Evolutionary conservation across 2,888 invertebrate species (phyloP), one percentile per base, ranked within the genome.

Genomic region (Drosophila pegasa): DNA sequence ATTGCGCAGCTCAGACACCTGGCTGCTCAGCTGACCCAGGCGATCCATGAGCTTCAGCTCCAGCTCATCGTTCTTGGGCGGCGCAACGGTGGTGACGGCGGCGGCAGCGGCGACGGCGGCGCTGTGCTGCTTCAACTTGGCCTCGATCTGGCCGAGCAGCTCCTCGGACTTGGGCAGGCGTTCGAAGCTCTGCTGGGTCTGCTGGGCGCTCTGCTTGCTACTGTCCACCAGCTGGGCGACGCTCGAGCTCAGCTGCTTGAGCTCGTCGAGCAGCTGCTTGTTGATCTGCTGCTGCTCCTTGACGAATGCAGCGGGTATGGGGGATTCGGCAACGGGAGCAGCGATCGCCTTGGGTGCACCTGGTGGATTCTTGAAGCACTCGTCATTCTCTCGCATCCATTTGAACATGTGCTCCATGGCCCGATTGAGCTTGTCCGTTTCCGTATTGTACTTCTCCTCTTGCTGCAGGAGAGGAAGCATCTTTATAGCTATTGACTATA

Each of bases 41-140:
- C 92, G 92, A 37, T 91, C 90, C n/a, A 92, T 78, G 0, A 93
- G 90, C 75, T 93, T 92, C 47, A 90, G 90, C 74, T 93, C 93
- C 10, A 93, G 91, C 43, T 93, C 92, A 14, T 92, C 87, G 37
- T 93, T 91, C 60, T 91, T 92, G 25, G 80, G 72, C 10, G 91
- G 90, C 14, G 87, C 68, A 3, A 77, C 59, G 0, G 90, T 77
- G 16, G 90, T 83, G 1, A 81, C 75, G 3, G 84, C 78, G 2
- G 89, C 68, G 0, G 81, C 66, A 40, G 88, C 75, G 6, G 84
- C 78, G 3, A 88, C 64, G 0, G 81, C 66, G 40, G 89, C 75
- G 10, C 29, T 58, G 27, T 91, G 64, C 88, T 91, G 65, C 89
- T 90, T 50, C 16, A 92, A 70, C 75, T 88, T 91, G 9, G 85